Conservation (phyloP, 2,797 vertebrate genomes). For the Taenioides sp. region DNA sequence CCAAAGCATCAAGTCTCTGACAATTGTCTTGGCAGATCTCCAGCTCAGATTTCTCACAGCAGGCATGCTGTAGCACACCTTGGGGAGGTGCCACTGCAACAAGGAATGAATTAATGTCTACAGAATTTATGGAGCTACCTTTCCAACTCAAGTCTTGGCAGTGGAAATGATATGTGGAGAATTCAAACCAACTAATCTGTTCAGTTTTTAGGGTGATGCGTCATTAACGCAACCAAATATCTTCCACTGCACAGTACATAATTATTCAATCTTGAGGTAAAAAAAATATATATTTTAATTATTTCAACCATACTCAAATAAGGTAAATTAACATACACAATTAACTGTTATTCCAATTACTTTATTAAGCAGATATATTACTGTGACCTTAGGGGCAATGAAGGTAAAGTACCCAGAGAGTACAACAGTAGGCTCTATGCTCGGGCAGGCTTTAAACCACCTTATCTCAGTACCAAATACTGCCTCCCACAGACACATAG, state of each 20-base stretch:
- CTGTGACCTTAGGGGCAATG: neutral
- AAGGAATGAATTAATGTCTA: conserved; percentile 69
- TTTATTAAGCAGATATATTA: neutral
- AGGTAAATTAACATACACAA: neutral
- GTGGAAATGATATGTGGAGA: neutral
- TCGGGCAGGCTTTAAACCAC: too few species aligned
- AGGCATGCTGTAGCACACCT: conserved; percentile 78
- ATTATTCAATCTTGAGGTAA: neutral
- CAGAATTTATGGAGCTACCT: conserved; percentile 48
- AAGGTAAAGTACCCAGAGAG: neutral
- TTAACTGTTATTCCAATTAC: neutral
- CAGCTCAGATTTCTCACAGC: conserved; percentile 80
- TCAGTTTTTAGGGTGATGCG: neutral
- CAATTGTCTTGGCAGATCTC: conserved; percentile 74
- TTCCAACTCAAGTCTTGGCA: conserved; percentile 30
- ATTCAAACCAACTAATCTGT: neutral
- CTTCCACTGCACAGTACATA: neutral
- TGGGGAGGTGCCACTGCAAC: conserved; percentile 57
- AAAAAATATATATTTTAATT: neutral
- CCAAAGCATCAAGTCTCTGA: conserved; percentile 81
- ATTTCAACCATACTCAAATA: neutral
- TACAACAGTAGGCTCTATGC: too few species aligned
- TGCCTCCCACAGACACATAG: neutral
- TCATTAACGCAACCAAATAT: neutral
- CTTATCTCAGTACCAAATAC: neutral